Evolutionary conservation across 30 jellyfish, hydroid and myxozoan species (phyloP).

Genomic region (Aurelia aurita): DNA sequence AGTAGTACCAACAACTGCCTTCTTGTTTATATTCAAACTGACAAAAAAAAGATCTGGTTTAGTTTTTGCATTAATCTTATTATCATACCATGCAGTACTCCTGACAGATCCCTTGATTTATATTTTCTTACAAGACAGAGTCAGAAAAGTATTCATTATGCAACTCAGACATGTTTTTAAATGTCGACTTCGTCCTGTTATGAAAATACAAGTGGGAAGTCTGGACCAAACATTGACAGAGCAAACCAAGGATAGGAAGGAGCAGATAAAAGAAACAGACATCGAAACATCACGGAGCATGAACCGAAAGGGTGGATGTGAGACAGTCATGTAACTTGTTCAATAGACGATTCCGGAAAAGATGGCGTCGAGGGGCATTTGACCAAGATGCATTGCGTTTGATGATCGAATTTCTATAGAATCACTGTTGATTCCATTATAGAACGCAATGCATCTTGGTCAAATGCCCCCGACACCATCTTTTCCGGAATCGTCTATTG

Average conservation of each 20-base stretch:
- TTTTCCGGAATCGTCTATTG: too few species aligned
- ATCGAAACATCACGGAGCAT: too few species aligned
- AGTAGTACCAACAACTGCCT: constrained; percentile 55
- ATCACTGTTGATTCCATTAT: too few species aligned
- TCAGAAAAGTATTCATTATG: constrained; percentile 4
- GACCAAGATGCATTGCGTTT: too few species aligned
- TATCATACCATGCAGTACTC: constrained; percentile 23
- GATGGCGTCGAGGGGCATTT: too few species aligned
- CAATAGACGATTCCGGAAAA: too few species aligned
- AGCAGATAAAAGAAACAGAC: neutral
- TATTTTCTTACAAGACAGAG: constrained; percentile 55
- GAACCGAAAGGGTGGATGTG: too few species aligned
- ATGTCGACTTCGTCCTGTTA: neutral
- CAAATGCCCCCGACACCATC: too few species aligned
- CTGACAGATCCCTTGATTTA: constrained; percentile 56
- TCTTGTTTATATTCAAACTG: constrained; percentile 40
- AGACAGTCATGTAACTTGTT: too few species aligned
- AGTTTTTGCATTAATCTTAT: constrained; percentile 3
- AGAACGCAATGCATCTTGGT: too few species aligned
- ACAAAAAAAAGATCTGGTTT: constrained; percentile 33
- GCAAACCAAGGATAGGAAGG: neutral
- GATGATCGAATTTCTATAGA: too few species aligned
- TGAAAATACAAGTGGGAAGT: neutral
- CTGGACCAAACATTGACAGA: neutral
- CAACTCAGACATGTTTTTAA: neutral